Conservation (phyloP, 2,888 invertebrate species). For the Cantharis rustica region DNA sequence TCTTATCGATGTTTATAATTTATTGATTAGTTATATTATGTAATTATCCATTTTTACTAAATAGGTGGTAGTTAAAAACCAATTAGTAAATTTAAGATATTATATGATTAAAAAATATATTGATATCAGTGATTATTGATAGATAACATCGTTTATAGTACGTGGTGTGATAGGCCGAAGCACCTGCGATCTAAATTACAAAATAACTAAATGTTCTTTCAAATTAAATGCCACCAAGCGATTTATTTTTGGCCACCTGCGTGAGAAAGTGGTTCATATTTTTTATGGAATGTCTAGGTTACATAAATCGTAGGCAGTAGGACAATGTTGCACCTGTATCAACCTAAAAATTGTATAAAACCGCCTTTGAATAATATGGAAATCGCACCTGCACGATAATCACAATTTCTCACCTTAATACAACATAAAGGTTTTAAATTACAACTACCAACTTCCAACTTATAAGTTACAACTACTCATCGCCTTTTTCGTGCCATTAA, state of each 20-base stretch:
- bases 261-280: constrained; percentile 36
- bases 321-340: constrained; percentile 35
- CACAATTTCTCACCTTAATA: constrained; percentile 32
- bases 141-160: constrained; percentile 30
- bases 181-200: constrained; percentile 35
- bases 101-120: constrained; percentile 31
- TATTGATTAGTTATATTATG: background rate
- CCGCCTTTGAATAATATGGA: constrained; percentile 26
- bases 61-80: constrained; percentile 27
- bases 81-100: constrained; percentile 33
- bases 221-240: constrained; percentile 38
- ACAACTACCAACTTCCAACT: background rate
- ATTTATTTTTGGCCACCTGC: constrained; percentile 34
- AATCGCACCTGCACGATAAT: constrained; percentile 34
- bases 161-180: constrained; percentile 32
- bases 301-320: constrained; percentile 35
- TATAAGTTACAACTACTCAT: background rate
- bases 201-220: constrained; percentile 34
- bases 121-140: constrained; percentile 34
- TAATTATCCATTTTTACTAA: constrained; percentile 15
- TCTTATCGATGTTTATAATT: background rate
- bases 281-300: constrained; percentile 36
- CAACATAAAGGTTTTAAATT: constrained; percentile 25
- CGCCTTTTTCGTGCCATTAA: background rate
- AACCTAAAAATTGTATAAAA: constrained; percentile 22